Evolutionary conservation across 2,113 vertebrate genomes (phyloP).

Genomic region (Lethenteron reissneri): DNA sequence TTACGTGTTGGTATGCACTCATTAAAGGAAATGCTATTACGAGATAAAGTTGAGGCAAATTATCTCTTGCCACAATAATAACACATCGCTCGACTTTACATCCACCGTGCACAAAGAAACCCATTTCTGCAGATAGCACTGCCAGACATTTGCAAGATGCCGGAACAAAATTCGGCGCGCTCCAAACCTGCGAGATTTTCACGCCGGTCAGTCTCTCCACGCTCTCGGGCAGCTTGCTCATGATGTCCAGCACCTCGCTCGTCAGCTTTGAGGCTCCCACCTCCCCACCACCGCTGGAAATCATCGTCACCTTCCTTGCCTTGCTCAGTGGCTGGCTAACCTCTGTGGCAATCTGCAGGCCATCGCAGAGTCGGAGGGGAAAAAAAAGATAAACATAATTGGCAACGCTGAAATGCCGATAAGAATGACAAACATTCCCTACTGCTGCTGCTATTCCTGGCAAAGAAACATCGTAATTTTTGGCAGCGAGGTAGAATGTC

Average conservation of each 20-base stretch:
- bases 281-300: conserved; percentile 45
- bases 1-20: no score
- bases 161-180: background rate
- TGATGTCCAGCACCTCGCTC: conserved; percentile 56
- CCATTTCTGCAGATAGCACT: no score
- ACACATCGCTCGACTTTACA: no score
- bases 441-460: background rate
- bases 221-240: conserved; percentile 32
- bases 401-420: background rate
- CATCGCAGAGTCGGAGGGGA: background rate
- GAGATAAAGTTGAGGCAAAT: no score
- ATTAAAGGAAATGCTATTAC: no score
- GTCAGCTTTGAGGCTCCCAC: conserved; percentile 54
- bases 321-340: conserved; percentile 44
- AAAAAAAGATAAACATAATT: background rate
- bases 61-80: no score
- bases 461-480: no score
- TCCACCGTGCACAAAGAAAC: no score
- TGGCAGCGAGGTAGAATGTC: no score
- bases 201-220: conserved; percentile 60
- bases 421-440: background rate
- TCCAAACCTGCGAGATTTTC: conserved; percentile 35
- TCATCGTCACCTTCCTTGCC: conserved; percentile 48
- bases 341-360: conserved; percentile 45
- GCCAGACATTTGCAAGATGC: no score